phyloP scores from a whole-genome alignment of 2,113 vertebrate genomes.

The Myotis davidii region DNA sequence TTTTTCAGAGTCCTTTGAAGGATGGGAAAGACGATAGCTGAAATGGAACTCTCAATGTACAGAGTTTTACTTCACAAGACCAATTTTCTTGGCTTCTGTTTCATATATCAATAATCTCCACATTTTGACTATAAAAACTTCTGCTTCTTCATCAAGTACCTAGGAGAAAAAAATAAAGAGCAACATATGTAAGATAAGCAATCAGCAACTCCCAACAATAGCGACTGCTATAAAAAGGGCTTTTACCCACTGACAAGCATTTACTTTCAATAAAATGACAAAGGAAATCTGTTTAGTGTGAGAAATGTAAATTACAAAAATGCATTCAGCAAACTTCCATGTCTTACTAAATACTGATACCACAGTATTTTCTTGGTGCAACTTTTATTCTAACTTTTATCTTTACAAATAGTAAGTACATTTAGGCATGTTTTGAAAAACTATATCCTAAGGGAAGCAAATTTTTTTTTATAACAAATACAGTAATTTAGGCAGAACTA shows the following conservation, averaged over 20 bases:
- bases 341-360: background rate
- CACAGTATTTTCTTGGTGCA: background rate
- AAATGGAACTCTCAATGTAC: conserved; percentile 84
- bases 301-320: conserved; percentile 15
- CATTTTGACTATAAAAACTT: conserved; percentile 99
- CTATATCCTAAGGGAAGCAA: background rate
- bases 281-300: background rate
- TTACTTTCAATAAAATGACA: background rate
- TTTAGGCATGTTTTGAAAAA: background rate
- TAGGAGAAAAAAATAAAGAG: conserved; percentile 72
- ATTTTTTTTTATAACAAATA: background rate
- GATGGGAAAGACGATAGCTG: conserved; percentile 73
- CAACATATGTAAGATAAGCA: background rate
- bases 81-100: conserved; percentile 99
- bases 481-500: background rate
- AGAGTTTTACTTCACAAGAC: conserved; percentile 95
- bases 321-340: background rate
- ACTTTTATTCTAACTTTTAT: background rate
- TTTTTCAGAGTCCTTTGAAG: conserved; percentile 82
- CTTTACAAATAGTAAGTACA: background rate
- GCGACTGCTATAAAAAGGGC: background rate
- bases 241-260: background rate
- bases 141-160: conserved; percentile 99
- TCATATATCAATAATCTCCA: conserved; percentile 99
- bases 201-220: background rate